Evolutionary conservation across 2,113 vertebrate genomes (phyloP).

Genomic region (Myrmophylax atrothorax): DNA sequence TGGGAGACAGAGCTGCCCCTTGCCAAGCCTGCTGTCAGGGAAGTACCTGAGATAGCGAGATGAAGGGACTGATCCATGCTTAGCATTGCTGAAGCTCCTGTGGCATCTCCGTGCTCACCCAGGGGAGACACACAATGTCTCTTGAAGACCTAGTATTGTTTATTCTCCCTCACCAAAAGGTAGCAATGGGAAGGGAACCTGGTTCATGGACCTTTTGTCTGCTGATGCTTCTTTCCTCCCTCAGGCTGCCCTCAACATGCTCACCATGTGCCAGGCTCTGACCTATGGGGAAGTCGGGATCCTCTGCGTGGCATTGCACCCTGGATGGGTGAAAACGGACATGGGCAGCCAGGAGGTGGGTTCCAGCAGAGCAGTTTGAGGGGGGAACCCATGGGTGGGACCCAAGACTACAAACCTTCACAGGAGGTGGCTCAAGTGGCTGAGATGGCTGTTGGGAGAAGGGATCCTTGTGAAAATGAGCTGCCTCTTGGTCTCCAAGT

Average conservation of each 20-base stretch:
- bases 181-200: neutral
- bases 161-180: neutral
- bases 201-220: neutral
- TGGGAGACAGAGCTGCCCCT: neutral
- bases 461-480: neutral
- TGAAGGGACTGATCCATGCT: neutral
- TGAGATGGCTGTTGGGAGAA: neutral
- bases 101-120: neutral
- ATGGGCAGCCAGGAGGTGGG: conserved; percentile 71
- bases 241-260: conserved; percentile 77
- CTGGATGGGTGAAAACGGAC: conserved; percentile 76
- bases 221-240: neutral
- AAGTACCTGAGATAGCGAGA: fast-evolving
- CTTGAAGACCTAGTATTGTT: neutral
- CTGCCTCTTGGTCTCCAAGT: neutral
- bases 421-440: neutral
- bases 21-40: neutral
- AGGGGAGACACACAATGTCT: neutral
- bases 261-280: conserved; percentile 71
- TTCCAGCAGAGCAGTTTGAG: neutral
- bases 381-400: neutral
- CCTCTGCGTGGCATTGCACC: conserved; percentile 69
- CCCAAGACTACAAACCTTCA: neutral
- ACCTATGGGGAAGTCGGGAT: conserved; percentile 51
- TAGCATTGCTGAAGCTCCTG: neutral